These are phyloP conservation scores for Fistularia commersonii DNA, from an alignment of 2,797 vertebrate species.

Conservation along the genomic window DNA sequence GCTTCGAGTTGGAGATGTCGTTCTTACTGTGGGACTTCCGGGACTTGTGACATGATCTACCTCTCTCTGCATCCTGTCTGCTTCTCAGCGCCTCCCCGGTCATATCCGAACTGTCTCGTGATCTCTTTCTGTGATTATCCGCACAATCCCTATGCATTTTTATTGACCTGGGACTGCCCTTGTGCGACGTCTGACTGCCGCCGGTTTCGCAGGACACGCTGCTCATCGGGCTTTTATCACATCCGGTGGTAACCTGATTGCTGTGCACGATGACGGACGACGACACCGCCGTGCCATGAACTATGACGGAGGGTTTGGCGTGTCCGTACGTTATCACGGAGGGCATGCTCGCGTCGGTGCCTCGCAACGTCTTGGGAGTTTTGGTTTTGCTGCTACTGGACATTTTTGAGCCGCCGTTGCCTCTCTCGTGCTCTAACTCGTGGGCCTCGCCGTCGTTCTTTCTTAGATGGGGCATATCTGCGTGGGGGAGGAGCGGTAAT, in stretches of 20 bases:
- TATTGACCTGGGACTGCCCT: slow-evolving; percentile 52
- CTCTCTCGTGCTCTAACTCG: slow-evolving; percentile 51
- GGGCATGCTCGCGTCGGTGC: slow-evolving; percentile 63
- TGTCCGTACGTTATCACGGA: slow-evolving; percentile 88
- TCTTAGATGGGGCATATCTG: slow-evolving; percentile 47
- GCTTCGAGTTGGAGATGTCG: slow-evolving; percentile 75
- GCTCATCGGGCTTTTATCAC: slow-evolving; percentile 58
- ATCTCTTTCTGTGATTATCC: slow-evolving; percentile 64
- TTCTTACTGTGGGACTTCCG: slow-evolving; percentile 74
- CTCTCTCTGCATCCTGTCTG: slow-evolving; percentile 56
- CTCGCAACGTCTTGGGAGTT: slow-evolving; percentile 52
- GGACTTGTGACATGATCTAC: slow-evolving; percentile 68
- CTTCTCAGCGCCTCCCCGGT: slow-evolving; percentile 57
- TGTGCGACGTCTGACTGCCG: slow-evolving; percentile 53
- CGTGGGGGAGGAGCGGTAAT: slow-evolving; percentile 38
- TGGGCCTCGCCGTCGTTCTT: slow-evolving; percentile 47
- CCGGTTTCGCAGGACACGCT: slow-evolving; percentile 55
- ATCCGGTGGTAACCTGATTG: slow-evolving; percentile 79
- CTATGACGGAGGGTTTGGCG: slow-evolving; percentile 85
- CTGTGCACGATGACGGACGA: slow-evolving; percentile 79
- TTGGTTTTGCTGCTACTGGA: slow-evolving; percentile 67
- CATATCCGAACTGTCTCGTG: slow-evolving; percentile 59
- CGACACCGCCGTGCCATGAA: slow-evolving; percentile 78
- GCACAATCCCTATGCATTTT: slow-evolving; percentile 72
- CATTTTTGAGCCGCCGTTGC: slow-evolving; percentile 54